Base-by-base conservation (phyloP, 2,113 vertebrate genomes). In the Hoplias malabaricus region DNA sequence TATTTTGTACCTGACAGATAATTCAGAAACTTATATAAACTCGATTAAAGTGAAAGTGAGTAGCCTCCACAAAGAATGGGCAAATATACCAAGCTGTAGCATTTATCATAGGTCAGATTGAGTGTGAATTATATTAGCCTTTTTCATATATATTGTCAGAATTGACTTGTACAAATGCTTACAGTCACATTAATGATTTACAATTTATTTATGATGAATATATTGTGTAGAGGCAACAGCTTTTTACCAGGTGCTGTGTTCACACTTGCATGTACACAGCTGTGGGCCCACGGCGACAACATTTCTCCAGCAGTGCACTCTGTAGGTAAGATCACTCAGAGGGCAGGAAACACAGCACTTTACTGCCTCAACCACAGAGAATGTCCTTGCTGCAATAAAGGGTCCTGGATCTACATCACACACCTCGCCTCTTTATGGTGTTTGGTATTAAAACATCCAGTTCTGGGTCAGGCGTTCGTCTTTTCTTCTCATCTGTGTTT, bases 381-480 rank as follows among this genome's bases (percentile, higher is more conserved):
- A 68, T 48, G 63, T 78, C 63, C 66, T 46, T 76, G 5, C 46
- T 54, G 29, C 61, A 21, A 27, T 53, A 53, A 14, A 27, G 66
- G 42, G 50, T 38, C 29, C 25, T 78, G 80, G 69, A 77, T 21
- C 69, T 31, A 74, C 80, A 80, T 79, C 81, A 79, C 77, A 82
- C 50, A 42, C 53, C 57, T 19, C 3, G 29, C 29, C 62, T 42
- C 27, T 69, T 79, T 43, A 80, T 70, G 31, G 33, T 77, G 81
- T 83, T 83, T 85, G 36, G 56, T 77, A n/a, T 86, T 80, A 69
- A 83, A 82, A 75, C 66, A 78, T 81, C 61, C 25, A 53, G 54
- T 61, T 62, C 62, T 61, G 46, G 19, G 48, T 2, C 43, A 61
- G 23, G 14, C 25, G 59, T 73, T 33, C 42, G 25, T 77, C 68